Conservation (phyloP, 2,888 invertebrate genomes). For the Pyralis farinalis region DNA sequence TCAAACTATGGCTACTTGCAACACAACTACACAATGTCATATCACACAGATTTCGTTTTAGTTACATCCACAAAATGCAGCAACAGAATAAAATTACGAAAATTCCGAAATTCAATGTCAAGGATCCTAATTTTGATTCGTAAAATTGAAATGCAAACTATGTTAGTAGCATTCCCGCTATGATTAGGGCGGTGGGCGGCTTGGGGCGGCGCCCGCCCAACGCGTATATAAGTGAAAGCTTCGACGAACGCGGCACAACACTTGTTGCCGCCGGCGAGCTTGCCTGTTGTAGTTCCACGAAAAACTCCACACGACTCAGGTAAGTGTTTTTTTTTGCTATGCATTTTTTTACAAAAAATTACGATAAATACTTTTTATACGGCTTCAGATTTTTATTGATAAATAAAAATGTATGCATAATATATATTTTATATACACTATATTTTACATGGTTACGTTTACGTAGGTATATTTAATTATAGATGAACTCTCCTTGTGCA, state of each 20-base stretch:
- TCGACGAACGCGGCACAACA: constrained; percentile 65
- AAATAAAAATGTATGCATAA: too few relatives aligned
- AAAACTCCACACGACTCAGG: constrained; percentile 49
- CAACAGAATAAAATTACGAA: too few relatives aligned
- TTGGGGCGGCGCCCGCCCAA: constrained; percentile 42
- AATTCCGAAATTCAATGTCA: constrained; percentile 1
- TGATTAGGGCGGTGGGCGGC: constrained; percentile 68
- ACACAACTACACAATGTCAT: too few relatives aligned
- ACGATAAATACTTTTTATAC: too few relatives aligned
- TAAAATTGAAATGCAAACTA: constrained; percentile 68
- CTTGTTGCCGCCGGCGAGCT: constrained; percentile 62
- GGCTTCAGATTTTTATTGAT: too few relatives aligned
- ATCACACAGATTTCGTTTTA: too few relatives aligned
- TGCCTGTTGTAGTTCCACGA: constrained; percentile 33
- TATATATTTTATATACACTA: too few relatives aligned
- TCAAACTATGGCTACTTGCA: too few relatives aligned
- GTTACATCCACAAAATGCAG: too few relatives aligned
- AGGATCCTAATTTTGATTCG: constrained; percentile 48
- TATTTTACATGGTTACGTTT: too few relatives aligned
- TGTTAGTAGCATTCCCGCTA: constrained; percentile 53
- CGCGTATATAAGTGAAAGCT: constrained; percentile 61
- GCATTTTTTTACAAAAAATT: background rate
- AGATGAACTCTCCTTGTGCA: too few relatives aligned
- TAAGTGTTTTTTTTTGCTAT: constrained; percentile 36
- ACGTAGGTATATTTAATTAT: too few relatives aligned